Evolutionary conservation across 2,797 vertebrate species (phyloP).

Genomic region (Acipenser oxyrinchus): DNA sequence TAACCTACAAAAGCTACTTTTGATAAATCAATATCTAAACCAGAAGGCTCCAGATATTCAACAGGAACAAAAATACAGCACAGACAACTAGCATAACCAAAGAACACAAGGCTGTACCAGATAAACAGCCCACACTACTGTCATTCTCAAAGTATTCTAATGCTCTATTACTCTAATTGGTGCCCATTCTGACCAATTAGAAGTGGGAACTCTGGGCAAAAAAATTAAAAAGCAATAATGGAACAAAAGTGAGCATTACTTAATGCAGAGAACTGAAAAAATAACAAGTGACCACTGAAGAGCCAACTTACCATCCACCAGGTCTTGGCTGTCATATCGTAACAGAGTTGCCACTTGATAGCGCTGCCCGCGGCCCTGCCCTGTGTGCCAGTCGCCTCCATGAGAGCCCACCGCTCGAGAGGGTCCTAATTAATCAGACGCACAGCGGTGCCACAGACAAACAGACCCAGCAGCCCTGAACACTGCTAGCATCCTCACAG

Average conservation of each 20-base stretch:
- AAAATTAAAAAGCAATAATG: background rate
- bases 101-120: too few species aligned
- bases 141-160: background rate
- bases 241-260: background rate
- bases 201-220: background rate
- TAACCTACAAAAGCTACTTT: too few species aligned
- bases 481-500: conserved; percentile 2
- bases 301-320: conserved; percentile 89
- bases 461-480: background rate
- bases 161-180: too few species aligned
- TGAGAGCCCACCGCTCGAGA: background rate
- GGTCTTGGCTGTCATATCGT: conserved; percentile 72
- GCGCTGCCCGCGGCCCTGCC: conserved; percentile 32
- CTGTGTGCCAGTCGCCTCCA: conserved; percentile 12
- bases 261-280: background rate
- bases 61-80: too few species aligned
- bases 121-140: background rate
- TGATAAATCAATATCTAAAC: too few species aligned
- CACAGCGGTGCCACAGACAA: background rate
- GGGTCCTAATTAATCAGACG: conserved; percentile 1
- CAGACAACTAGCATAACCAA: too few species aligned
- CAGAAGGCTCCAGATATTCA: too few species aligned
- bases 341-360: conserved; percentile 84
- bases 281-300: accelerated
- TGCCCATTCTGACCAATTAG: too few species aligned